Base-by-base conservation (phyloP, 2,113 vertebrate genomes). In the Lonchura striata region DNA sequence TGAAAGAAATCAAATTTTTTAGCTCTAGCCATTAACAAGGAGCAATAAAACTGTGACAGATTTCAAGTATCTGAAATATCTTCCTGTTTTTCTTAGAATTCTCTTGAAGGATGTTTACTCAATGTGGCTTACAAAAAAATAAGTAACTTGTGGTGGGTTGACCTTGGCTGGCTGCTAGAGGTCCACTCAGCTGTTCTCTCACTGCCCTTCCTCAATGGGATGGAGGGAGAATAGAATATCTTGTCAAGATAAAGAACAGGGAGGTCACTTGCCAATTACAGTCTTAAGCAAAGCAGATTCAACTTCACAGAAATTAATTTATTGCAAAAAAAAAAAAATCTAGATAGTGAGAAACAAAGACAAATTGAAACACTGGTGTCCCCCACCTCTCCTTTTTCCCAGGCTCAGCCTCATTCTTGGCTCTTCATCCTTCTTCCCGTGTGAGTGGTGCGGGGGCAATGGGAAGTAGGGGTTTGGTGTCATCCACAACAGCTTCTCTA, bases 51-150 rank as follows among this genome's bases (percentile, higher is more conserved):
- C 44, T 0, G 0, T 69, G 41, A 74, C 9, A 61, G 31, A 70
- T 88, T 81, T 88, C 14, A 81, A 49, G 25, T 54, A 47, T 75
- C 35, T 89, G 70, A 79, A 68, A 33, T 66, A 3, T 59, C n/a
- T 74, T 91, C 42, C 41, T 75, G 6, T 44, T 94, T 95, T 81
- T 70, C 14, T 66, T 37, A 44, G 14, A 66, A 46, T 80, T 86
- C 61, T 88, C 37, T 88, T 71, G 82, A 86, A 61, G 10, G 3
- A 50, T 53, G 14, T 92, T 68, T 84, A 69, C 30, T 84, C 54
- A 60, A 4, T 33, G 25, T 88, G 91, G 60, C 87, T 96, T 95
- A 86, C 19, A 53, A 82, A 93, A 93, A 96, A 95, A 59, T 90
- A 42, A 82, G 35, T 79, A 33, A 22, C n/a, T 63, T 57, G 31